These are phyloP conservation scores for Parauchenoglanis ngamensis DNA, from an alignment of 2,797 vertebrate genomes.

Conservation along the genomic window DNA sequence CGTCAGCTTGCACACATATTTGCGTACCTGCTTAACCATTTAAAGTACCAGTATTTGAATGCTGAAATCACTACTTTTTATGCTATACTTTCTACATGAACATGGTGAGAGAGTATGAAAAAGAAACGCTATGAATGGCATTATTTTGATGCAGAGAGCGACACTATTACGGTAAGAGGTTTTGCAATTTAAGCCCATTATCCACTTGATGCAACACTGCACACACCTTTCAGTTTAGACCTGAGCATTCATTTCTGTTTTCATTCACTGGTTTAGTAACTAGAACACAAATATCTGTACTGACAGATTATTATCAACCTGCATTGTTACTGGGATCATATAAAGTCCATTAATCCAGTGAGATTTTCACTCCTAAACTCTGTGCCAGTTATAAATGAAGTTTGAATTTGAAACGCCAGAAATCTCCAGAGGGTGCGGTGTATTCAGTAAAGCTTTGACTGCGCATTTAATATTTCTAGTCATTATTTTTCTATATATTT, in stretches of 20 bases:
- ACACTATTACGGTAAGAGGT: background rate
- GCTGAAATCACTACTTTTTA: background rate
- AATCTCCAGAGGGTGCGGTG: background rate
- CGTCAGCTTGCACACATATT: background rate
- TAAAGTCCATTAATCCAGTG: background rate
- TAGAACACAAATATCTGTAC: background rate
- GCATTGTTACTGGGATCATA: background rate
- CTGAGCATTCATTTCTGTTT: background rate
- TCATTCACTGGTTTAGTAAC: background rate
- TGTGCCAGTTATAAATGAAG: background rate
- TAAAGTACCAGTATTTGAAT: background rate
- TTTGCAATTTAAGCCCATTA: background rate
- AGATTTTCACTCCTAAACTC: slow-evolving; percentile 1
- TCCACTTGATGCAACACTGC: background rate
- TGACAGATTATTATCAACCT: background rate
- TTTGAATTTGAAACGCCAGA: background rate
- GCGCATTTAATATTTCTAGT: background rate
- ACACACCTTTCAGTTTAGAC: background rate
- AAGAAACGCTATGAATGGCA: background rate
- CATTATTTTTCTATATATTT: background rate
- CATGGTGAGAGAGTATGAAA: background rate
- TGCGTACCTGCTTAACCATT: background rate
- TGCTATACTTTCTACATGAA: background rate
- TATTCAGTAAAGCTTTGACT: background rate
- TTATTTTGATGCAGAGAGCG: background rate